phyloP scores from a whole-genome alignment of 2,113 vertebrate species.

The Callorhinus ursinus region DNA sequence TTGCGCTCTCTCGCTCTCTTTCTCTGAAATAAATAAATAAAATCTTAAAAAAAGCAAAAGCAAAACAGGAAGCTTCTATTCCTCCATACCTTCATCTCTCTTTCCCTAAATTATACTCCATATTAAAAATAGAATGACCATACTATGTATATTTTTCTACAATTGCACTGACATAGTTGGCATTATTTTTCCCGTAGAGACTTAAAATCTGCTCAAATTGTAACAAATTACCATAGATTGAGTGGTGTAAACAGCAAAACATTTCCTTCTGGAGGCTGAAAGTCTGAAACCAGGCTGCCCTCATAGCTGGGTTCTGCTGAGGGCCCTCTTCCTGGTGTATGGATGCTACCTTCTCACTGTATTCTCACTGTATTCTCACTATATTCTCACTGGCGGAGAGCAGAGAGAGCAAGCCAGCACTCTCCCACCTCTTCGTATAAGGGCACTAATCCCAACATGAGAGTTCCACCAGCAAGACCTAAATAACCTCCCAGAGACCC shows the following conservation, averaged over 20 bases:
- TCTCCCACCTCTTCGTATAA: neutral
- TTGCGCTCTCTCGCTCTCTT: neutral
- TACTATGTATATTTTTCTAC: neutral
- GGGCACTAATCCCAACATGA: neutral
- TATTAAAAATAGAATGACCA: neutral
- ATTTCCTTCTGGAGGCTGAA: neutral
- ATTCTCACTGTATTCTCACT: neutral
- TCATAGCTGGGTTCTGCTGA: neutral
- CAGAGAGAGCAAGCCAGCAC: neutral
- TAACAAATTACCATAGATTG: neutral
- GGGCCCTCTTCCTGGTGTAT: neutral
- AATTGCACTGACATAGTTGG: neutral
- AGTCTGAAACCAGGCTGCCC: neutral
- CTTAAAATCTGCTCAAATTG: neutral
- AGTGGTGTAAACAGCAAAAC: neutral
- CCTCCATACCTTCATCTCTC: neutral
- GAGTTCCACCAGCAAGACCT: neutral
- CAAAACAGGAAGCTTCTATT: neutral
- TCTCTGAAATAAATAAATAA: neutral
- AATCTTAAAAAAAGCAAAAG: neutral
- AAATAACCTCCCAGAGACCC: neutral
- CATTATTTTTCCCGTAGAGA: conserved; percentile 18
- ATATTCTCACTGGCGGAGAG: neutral
- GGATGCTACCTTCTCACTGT: neutral
- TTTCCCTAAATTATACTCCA: neutral